Evolutionary conservation across 37 sponge, comb jelly and placozoan genomes (phyloP).

Genomic region (Beroe ovata): DNA sequence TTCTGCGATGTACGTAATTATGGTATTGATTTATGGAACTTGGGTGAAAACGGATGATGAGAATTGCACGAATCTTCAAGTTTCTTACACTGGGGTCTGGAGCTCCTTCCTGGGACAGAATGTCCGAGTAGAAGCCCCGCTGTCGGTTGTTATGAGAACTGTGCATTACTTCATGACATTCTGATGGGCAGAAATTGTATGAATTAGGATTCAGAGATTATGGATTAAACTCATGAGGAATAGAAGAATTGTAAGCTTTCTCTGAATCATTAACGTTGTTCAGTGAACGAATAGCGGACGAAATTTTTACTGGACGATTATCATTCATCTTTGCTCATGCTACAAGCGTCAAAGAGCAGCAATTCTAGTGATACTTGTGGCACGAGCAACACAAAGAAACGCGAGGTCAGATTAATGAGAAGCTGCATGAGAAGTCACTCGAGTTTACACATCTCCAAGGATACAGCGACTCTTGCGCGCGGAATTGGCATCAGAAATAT

Average conservation of each 20-base stretch:
- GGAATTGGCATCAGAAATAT: not conserved
- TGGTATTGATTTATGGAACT: no score
- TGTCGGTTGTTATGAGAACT: slow-evolving; percentile 65
- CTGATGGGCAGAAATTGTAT: not conserved
- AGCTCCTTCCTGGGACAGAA: slow-evolving; percentile 68
- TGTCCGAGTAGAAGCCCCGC: slow-evolving; percentile 91
- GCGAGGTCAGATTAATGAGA: not conserved
- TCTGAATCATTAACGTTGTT: no score
- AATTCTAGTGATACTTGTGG: no score
- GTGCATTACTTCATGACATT: slow-evolving; percentile 48
- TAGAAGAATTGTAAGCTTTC: no score
- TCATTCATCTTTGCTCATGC: no score
- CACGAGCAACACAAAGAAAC: not conserved
- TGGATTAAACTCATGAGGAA: no score
- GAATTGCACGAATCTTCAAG: not conserved
- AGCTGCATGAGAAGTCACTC: not conserved
- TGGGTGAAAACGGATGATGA: no score
- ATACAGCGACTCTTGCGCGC: not conserved
- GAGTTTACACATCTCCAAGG: slow-evolving; percentile 49
- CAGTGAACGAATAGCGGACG: no score
- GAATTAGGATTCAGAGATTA: no score
- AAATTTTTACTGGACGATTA: no score
- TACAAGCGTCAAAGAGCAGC: no score
- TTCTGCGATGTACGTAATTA: slow-evolving; percentile 67
- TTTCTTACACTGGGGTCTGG: slow-evolving; percentile 70